Conservation (phyloP, 2,797 vertebrate species). For the Syndactyla subalaris region DNA sequence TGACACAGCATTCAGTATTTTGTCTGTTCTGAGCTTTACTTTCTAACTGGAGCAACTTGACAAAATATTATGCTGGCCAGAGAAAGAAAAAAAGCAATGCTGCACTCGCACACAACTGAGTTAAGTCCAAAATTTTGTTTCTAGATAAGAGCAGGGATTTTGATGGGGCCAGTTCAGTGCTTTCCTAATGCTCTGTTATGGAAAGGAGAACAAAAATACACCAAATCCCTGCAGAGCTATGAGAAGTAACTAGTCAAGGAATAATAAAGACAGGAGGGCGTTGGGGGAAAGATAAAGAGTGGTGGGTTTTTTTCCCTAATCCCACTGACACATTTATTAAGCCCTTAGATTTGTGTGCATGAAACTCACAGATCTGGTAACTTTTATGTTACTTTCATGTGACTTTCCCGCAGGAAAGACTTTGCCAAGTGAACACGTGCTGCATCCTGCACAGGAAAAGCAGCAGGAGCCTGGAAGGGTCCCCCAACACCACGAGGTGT, state of each 20-base stretch:
- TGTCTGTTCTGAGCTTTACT: neutral
- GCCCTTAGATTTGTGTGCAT: neutral
- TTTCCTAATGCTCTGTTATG: neutral
- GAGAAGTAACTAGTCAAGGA: conserved; percentile 7
- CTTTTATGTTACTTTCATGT: neutral
- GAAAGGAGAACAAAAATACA: conserved; percentile 10
- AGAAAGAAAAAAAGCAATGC: neutral
- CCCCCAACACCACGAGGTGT: fast-evolving
- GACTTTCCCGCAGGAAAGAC: neutral
- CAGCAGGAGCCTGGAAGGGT: neutral
- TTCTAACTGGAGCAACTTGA: neutral
- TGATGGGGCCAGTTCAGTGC: neutral
- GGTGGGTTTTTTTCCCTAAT: neutral
- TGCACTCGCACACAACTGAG: neutral
- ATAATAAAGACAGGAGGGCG: neutral
- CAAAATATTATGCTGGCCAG: neutral
- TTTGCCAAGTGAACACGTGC: neutral
- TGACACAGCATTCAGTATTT: neutral
- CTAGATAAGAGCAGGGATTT: neutral
- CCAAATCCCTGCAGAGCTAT: conserved; percentile 7
- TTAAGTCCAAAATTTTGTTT: neutral
- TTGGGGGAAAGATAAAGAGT: neutral
- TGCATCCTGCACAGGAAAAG: neutral
- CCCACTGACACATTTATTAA: conserved; percentile 17
- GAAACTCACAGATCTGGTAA: neutral